phyloP scores from a whole-genome alignment of 2,797 vertebrate genomes.

The Acanthurus lineatus region DNA sequence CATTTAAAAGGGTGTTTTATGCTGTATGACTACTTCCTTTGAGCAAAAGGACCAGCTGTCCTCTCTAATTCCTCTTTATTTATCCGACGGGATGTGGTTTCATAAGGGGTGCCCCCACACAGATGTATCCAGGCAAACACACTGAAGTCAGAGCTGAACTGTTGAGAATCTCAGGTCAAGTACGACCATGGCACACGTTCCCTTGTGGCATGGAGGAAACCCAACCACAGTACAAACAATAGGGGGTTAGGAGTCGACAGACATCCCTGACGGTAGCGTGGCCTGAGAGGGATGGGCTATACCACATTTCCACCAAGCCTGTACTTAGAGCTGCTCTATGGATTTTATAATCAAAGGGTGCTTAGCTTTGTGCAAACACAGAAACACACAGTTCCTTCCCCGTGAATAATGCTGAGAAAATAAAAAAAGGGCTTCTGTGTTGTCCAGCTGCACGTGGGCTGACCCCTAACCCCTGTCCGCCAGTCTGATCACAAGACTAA shows the following conservation, averaged over 20 bases:
- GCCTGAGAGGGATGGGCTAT: slow-evolving; percentile 74
- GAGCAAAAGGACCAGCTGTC: slow-evolving; percentile 49
- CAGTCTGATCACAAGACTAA: slow-evolving; percentile 79
- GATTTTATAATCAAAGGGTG: slow-evolving; percentile 84
- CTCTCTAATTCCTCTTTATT: slow-evolving; percentile 50
- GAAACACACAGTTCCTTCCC: slow-evolving; percentile 73
- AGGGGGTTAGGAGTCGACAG: slow-evolving; percentile 69
- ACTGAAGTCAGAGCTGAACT: slow-evolving; percentile 42
- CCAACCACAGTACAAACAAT: slow-evolving; percentile 79
- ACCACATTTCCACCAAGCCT: slow-evolving; percentile 78
- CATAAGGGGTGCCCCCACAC: slow-evolving; percentile 31
- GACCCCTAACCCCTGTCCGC: slow-evolving; percentile 73
- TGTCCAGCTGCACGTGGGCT: slow-evolving; percentile 73
- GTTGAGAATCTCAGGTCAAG: slow-evolving; percentile 62
- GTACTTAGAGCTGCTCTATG: slow-evolving; percentile 80
- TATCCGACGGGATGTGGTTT: slow-evolving; percentile 52
- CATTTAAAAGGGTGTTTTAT: slow-evolving; percentile 52
- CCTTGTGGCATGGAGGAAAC: slow-evolving; percentile 57
- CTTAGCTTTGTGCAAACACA: slow-evolving; percentile 72
- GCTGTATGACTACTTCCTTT: slow-evolving; percentile 51
- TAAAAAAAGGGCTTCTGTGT: slow-evolving; percentile 79
- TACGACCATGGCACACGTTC: slow-evolving; percentile 60
- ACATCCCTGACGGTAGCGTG: slow-evolving; percentile 77
- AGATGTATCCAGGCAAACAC: slow-evolving; percentile 45
- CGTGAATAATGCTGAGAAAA: slow-evolving; percentile 73